A percentile compares a stretch with the other conserved stretches of the same genome.
Evolutionary conservation across 2,797 vertebrate genomes (phyloP).

Genomic region (Protosalanx chinensis): DNA sequence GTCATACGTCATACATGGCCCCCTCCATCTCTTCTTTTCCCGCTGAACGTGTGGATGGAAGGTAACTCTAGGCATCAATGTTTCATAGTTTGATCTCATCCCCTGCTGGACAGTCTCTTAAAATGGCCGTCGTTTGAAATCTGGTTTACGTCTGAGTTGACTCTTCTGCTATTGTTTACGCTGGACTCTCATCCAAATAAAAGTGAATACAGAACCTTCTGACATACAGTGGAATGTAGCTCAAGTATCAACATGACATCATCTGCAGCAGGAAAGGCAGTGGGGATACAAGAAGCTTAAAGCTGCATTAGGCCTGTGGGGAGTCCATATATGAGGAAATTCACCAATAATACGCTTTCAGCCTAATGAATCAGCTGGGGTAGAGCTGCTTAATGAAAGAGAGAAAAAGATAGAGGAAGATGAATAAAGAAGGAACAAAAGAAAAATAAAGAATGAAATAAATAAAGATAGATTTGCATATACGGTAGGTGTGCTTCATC

Average conservation of each 20-base stretch:
- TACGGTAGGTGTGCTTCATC: conserved; percentile 17
- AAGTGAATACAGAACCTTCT: neutral
- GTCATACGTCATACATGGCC: neutral
- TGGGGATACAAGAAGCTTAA: neutral
- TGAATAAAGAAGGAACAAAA: conserved; percentile 43
- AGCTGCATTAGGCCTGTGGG: too few species aligned
- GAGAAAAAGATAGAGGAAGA: neutral
- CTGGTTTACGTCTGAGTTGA: neutral
- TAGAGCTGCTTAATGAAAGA: too few species aligned
- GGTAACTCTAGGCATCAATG: neutral
- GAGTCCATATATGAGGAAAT: too few species aligned
- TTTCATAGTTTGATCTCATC: too few species aligned
- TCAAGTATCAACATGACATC: neutral
- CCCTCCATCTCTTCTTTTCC: neutral
- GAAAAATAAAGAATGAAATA: neutral
- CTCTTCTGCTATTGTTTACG: neutral
- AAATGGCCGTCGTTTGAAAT: neutral
- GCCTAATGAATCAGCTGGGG: too few species aligned
- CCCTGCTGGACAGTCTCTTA: too few species aligned
- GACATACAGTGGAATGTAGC: neutral
- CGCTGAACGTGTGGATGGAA: neutral
- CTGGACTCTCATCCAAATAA: neutral
- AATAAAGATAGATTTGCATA: too few species aligned
- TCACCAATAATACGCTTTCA: too few species aligned
- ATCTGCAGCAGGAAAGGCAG: neutral